Percentiles rank a stretch among this genome's conserved stretches.
These are phyloP conservation scores for Pipistrellus nathusii DNA, from an alignment of 2,797 vertebrate species.

Conservation along the genomic window DNA sequence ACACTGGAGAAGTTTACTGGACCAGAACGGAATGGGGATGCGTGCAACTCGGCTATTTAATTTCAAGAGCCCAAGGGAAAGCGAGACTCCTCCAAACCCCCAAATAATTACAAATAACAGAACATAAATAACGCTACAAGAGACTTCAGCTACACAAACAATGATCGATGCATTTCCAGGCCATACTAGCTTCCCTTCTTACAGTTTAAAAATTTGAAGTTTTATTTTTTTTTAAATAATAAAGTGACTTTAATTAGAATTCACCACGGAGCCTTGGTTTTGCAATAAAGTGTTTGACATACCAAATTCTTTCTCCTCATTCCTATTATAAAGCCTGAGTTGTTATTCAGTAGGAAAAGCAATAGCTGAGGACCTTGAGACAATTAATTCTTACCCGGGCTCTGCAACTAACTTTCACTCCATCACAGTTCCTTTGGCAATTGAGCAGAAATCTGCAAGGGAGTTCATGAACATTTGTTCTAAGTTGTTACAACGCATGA, in stretches of 20 bases:
- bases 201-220: slow-evolving; percentile 8
- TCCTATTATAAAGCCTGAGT: slow-evolving; percentile 60
- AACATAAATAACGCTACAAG: neutral
- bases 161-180: neutral
- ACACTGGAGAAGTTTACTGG: slow-evolving; percentile 53
- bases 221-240: neutral
- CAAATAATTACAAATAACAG: slow-evolving; percentile 29
- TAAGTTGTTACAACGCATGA: neutral
- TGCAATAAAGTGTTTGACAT: slow-evolving; percentile 19
- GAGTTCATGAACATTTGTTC: neutral
- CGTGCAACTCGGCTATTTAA: slow-evolving; percentile 31
- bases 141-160: neutral
- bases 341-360: slow-evolving; percentile 28
- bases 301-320: slow-evolving; percentile 62
- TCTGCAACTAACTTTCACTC: slow-evolving; percentile 30
- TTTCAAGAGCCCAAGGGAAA: slow-evolving; percentile 13
- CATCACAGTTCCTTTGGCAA: neutral
- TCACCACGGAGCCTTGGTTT: slow-evolving; percentile 31
- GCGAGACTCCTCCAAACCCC: slow-evolving; percentile 32
- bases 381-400: slow-evolving; percentile 51
- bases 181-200: neutral
- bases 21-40: slow-evolving; percentile 51
- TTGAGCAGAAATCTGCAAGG: neutral
- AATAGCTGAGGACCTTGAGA: slow-evolving; percentile 11
- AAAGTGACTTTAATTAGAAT: slow-evolving; percentile 65